Evolutionary conservation across 2,113 vertebrate species (phyloP).

Genomic region (Muntiacus reevesi): DNA sequence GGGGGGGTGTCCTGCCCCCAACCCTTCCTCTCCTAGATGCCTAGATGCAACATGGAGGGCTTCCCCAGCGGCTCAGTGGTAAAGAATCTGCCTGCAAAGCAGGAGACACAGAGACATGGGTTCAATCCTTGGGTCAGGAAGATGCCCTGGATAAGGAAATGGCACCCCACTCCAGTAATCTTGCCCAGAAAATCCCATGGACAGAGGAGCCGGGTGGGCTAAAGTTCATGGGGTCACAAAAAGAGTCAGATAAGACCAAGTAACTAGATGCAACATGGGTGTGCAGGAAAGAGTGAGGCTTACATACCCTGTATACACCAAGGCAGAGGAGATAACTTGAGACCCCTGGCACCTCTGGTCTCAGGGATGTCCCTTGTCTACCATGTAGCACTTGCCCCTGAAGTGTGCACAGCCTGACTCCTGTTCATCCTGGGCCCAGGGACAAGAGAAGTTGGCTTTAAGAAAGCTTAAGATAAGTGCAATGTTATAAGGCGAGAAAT

Average conservation of each 20-base stretch:
- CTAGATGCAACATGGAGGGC: rapidly evolving
- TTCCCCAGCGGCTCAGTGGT: neutral
- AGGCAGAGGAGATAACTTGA: neutral
- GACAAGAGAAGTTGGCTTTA: neutral
- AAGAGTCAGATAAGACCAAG: neutral
- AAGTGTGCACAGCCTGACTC: neutral
- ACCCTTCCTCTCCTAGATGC: neutral
- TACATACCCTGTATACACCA: neutral
- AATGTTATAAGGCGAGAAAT: neutral
- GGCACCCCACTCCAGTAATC: neutral
- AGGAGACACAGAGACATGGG: neutral
- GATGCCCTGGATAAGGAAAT: neutral
- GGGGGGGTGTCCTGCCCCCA: neutral
- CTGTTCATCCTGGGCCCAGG: neutral
- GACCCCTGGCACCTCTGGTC: neutral
- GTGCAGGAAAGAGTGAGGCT: neutral
- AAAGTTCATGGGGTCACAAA: neutral
- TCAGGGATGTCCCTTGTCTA: neutral
- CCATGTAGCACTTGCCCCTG: neutral
- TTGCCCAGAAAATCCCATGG: neutral
- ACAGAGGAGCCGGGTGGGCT: neutral
- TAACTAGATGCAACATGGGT: neutral
- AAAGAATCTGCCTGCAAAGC: neutral
- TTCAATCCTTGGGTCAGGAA: neutral
- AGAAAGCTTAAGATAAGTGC: neutral